Conservation (phyloP, 2,888 invertebrate genomes). For the Lochmaea capreae region DNA sequence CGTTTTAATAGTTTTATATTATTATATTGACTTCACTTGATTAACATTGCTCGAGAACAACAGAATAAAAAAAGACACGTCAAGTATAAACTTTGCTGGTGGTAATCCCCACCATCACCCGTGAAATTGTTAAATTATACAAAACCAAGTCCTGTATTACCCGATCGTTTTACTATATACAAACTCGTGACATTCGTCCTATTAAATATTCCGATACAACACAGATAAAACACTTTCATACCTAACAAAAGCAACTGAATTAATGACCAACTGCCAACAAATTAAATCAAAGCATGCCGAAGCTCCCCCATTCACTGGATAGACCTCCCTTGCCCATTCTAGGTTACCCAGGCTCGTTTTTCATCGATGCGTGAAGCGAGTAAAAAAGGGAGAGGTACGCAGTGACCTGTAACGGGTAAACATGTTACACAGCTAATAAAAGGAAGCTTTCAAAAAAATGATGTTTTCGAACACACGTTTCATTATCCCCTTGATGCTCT, state of each 20-base stretch:
- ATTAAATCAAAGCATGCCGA: constrained; percentile 24
- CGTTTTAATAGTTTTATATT: no score
- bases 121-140: neutral
- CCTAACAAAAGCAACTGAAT: neutral
- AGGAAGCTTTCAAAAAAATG: constrained; percentile 24
- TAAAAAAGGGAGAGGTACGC: constrained; percentile 47
- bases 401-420: constrained; percentile 55
- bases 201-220: constrained; percentile 23
- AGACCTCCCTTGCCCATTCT: constrained; percentile 33
- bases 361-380: constrained; percentile 33
- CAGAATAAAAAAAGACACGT: neutral
- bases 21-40: no score
- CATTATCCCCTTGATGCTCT: neutral
- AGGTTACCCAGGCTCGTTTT: constrained; percentile 19
- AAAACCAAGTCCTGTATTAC: neutral
- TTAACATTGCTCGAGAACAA: neutral
- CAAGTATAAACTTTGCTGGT: neutral
- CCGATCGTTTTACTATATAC: neutral
- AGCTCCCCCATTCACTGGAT: constrained; percentile 8
- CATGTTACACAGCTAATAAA: constrained; percentile 51
- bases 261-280: constrained; percentile 19
- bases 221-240: constrained; percentile 2
- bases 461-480: constrained; percentile 18
- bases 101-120: neutral
- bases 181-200: neutral